Evolutionary conservation across 2,888 invertebrate species (phyloP).

Genomic region (Leptopterna dolabrata): DNA sequence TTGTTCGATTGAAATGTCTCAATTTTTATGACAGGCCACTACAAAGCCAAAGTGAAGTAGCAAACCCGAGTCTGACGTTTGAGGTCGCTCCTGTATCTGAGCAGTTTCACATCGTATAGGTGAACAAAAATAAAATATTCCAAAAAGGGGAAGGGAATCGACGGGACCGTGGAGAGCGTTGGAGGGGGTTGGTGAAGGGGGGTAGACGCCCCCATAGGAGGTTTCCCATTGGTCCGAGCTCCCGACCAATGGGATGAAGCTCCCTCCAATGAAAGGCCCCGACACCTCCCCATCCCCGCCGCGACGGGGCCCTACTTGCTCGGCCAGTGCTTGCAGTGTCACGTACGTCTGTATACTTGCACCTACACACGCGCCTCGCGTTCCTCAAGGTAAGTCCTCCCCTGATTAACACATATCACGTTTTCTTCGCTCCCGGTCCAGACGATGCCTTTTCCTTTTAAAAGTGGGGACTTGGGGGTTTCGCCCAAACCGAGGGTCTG

Average conservation of each 20-base stretch:
- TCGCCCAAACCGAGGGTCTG: neutral
- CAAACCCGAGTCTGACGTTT: neutral
- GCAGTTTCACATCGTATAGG: neutral
- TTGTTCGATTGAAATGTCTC: no score
- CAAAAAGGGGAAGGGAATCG: constrained; percentile 20
- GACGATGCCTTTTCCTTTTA: neutral
- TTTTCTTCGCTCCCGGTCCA: constrained; percentile 1
- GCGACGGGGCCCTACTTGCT: constrained; percentile 29
- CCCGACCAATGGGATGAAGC: constrained; percentile 19
- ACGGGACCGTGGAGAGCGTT: neutral
- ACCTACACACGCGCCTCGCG: constrained; percentile 43
- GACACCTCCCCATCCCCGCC: neutral
- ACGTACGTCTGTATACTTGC: constrained; percentile 50
- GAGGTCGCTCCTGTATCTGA: neutral
- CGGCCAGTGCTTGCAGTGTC: constrained; percentile 50
- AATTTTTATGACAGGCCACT: no score
- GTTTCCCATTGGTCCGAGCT: constrained; percentile 14
- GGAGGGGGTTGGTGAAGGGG: neutral
- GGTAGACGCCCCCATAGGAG: constrained; percentile 16
- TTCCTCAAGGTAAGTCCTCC: constrained; percentile 50
- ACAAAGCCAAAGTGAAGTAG: neutral
- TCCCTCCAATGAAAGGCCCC: constrained; percentile 25
- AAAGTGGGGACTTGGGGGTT: constrained; percentile 41
- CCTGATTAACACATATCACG: constrained; percentile 51
- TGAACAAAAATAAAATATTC: neutral